Evolutionary conservation across 2,888 invertebrate genomes (phyloP).

Genomic region (Dermolepida albohirtum): DNA sequence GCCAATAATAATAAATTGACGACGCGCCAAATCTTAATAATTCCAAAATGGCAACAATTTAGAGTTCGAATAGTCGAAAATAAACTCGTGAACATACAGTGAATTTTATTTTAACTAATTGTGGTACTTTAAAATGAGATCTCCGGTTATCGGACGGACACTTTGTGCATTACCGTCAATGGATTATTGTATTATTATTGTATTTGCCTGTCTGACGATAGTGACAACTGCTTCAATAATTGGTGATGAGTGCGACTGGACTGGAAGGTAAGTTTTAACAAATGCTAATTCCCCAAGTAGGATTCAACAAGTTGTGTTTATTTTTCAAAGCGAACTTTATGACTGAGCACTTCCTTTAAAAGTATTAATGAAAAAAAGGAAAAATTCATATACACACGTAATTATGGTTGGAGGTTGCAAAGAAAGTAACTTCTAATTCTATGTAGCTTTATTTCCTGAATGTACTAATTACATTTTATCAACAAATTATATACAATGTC

Average conservation of each 20-base stretch:
- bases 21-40: constrained; percentile 23
- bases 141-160: constrained; percentile 39
- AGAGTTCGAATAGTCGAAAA: constrained; percentile 20
- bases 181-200: constrained; percentile 52
- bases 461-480: too few species aligned
- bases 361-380: too few species aligned
- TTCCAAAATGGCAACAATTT: constrained; percentile 36
- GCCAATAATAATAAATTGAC: constrained; percentile 38
- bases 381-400: too few species aligned
- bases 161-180: constrained; percentile 45
- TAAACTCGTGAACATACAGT: constrained; percentile 29
- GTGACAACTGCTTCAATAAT: constrained; percentile 68
- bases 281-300: neutral
- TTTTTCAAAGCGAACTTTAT: too few species aligned
- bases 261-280: constrained; percentile 70
- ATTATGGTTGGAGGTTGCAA: too few species aligned
- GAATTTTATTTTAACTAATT: constrained; percentile 19
- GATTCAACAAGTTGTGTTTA: too few species aligned
- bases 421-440: too few species aligned
- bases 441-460: too few species aligned
- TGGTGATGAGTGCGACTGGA: constrained; percentile 78
- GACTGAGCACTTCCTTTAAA: too few species aligned
- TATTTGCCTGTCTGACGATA: constrained; percentile 55
- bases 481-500: too few species aligned
- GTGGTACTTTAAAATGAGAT: constrained; percentile 36